These are phyloP conservation scores for Simalia tracyae DNA, from an alignment of 2,797 vertebrate genomes.

Conservation along the genomic window DNA sequence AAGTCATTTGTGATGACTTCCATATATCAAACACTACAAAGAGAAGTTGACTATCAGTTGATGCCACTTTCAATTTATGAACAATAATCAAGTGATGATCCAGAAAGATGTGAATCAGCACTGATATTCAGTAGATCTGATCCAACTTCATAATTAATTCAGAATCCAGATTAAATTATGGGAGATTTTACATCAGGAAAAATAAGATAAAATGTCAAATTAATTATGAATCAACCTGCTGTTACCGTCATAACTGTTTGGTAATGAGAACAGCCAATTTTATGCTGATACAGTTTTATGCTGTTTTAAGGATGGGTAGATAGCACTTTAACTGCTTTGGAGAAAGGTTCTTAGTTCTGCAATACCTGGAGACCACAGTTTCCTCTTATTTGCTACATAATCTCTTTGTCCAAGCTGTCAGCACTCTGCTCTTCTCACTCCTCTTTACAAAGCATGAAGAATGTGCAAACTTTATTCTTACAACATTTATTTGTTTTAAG, in stretches of 20 bases:
- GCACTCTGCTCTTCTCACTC: background rate
- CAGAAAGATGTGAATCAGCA: background rate
- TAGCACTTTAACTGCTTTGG: background rate
- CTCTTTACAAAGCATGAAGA: background rate
- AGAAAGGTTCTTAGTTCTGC: background rate
- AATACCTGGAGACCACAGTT: background rate
- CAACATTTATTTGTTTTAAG: background rate
- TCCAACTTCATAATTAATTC: conserved; percentile 4
- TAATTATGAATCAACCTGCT: conserved; percentile 8
- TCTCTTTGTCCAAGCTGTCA: background rate
- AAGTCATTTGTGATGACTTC: background rate
- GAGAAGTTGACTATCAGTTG: background rate
- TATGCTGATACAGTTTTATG: background rate
- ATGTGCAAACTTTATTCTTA: background rate
- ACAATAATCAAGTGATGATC: background rate
- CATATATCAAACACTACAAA: background rate
- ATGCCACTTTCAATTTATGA: background rate
- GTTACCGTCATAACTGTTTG: background rate
- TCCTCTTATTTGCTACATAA: background rate
- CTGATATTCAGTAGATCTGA: background rate
- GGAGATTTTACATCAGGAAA: background rate
- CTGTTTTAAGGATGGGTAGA: background rate
- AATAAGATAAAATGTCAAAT: background rate
- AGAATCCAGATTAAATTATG: background rate
- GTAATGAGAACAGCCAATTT: background rate